phyloP scores from a whole-genome alignment of 2,113 vertebrate genomes.

The Catharus minimus region DNA sequence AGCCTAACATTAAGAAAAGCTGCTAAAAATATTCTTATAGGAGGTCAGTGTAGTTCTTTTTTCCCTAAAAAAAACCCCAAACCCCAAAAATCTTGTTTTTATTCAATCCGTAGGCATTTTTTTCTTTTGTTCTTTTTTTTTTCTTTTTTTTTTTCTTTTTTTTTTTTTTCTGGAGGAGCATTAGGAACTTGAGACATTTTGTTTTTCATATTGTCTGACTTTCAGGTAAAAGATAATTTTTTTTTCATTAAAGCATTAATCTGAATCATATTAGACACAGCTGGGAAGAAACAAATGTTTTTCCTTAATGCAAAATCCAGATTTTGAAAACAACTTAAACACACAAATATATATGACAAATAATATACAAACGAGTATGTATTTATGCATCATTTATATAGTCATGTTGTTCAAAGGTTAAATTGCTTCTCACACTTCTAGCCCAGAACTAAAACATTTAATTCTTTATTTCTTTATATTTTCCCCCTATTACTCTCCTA shows the following conservation, averaged over 20 bases:
- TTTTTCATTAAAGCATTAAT: not conserved
- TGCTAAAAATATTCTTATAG: not conserved
- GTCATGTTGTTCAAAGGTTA: not conserved
- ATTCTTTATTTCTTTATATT: not conserved
- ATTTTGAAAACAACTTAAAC: not conserved
- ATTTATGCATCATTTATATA: not conserved
- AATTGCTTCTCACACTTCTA: not conserved
- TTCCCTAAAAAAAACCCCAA: fast-evolving
- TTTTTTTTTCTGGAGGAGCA: not conserved
- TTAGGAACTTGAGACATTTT: not conserved
- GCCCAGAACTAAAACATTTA: not conserved
- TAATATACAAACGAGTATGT: not conserved
- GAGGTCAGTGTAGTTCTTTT: not conserved
- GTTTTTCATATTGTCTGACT: not conserved
- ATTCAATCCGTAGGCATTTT: not conserved
- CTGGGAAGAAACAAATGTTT: not conserved
- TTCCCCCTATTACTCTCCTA: not conserved
- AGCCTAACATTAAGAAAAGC: not conserved
- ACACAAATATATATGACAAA: not conserved
- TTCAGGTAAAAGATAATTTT: not conserved
- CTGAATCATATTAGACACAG: not conserved
- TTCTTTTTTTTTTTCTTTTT: not conserved
- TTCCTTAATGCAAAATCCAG: not conserved
- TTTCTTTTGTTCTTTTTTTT: too few relatives aligned
- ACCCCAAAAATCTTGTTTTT: not conserved